phyloP scores from a whole-genome alignment of 2,113 vertebrate genomes.

The Python bivittatus region DNA sequence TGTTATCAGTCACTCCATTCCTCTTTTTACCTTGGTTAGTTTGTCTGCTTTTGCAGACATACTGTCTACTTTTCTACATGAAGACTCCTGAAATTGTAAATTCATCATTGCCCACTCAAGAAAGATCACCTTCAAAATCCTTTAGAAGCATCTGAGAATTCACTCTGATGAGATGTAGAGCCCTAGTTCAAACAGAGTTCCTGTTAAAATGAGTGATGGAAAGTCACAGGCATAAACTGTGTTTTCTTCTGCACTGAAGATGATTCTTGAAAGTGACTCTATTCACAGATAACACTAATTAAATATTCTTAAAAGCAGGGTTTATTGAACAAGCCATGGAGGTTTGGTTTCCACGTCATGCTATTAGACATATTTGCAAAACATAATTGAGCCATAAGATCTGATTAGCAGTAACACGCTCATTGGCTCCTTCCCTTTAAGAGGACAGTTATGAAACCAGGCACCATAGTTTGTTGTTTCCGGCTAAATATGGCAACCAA shows the following conservation, averaged over 20 bases:
- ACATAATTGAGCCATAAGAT: background rate
- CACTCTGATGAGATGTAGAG: background rate
- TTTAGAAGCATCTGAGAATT: background rate
- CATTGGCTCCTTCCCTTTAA: background rate
- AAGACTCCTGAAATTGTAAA: background rate
- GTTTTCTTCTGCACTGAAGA: background rate
- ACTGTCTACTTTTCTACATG: background rate
- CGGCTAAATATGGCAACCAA: background rate
- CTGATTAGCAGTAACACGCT: background rate
- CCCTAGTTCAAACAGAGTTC: background rate
- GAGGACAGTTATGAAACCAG: background rate
- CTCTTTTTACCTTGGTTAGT: background rate
- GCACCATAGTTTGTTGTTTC: background rate
- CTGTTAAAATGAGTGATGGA: background rate
- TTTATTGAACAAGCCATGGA: background rate
- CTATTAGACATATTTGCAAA: background rate
- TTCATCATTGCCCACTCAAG: background rate
- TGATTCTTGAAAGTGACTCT: background rate
- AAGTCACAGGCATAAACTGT: background rate
- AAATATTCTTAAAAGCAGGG: background rate
- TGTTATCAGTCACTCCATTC: background rate
- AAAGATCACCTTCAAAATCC: background rate
- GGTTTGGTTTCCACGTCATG: background rate
- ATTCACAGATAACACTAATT: background rate
- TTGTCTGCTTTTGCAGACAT: background rate